Base-by-base conservation (phyloP, 1,140 invertebrate genomes). In the Orius insidiosus region DNA sequence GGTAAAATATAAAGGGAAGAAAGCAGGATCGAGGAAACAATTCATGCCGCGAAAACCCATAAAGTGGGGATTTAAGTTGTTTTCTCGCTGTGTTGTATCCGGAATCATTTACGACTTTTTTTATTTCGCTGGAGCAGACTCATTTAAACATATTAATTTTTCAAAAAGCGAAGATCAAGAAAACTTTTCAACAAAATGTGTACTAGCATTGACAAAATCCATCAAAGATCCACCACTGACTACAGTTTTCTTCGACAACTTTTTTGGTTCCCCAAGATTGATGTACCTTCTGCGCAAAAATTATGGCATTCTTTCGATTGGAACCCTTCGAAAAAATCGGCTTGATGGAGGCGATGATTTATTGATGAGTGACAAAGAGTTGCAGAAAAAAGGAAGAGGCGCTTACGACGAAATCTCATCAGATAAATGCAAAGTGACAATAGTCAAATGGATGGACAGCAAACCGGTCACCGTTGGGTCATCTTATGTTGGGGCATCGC, bases 361-460 rank as follows among this genome's bases (percentile, higher is more conserved):
- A 6, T 10, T 45, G 4, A 5, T 5, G 3, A 8, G 4, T 5
- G 60, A 63, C 38, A 58, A 61, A 54, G 15, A 52, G 35, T 52
- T 62, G 50, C 57, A 59, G 14, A 62, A 62, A 45, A 58, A 58
- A 56, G 53, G 57, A 50, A 54, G 62, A 55, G 58, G 56, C 18
- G 37, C 48, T 38, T 55, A 19, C 52, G 52, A 54, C 19, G 53
- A 41, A 13, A 45, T 24, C 30, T 41, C 14, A 16, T 45, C 51
- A 46, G 53, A 48, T 30, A 16, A 50, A 7, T 45, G 52, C 37
- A 33, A 33, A 7, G 32, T 33, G 6, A 33, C 32, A 33, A n/a
- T 33, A 7, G 6, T 33, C 6, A 33, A 33, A 33, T 33, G 32
- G 32, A 7, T 7, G 6, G 32, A 33, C 32, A 33, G n/a, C 32